These are phyloP conservation scores for Brachylomia viminalis DNA, from an alignment of 2,888 invertebrate genomes.

Conservation along the genomic window DNA sequence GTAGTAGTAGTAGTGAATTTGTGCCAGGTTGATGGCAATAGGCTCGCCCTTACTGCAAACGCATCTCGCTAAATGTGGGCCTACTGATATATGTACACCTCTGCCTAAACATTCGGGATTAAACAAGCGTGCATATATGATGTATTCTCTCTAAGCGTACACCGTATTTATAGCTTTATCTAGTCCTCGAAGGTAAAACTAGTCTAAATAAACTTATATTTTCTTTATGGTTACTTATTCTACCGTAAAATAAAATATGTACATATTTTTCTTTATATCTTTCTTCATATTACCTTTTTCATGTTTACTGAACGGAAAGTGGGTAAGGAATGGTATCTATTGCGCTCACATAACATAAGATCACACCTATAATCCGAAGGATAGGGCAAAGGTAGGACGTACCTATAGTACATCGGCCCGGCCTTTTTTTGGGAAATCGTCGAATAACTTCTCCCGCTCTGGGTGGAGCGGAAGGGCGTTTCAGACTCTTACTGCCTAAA, in stretches of 20 bases:
- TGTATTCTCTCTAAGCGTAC: background rate
- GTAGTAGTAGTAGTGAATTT: too few species aligned
- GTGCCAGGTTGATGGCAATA: too few species aligned
- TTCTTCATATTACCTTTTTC: constrained; percentile 26
- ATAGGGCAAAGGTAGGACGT: too few species aligned
- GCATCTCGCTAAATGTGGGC: background rate
- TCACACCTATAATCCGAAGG: too few species aligned
- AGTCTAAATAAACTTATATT: constrained; percentile 31
- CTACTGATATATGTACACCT: background rate
- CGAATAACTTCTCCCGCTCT: too few species aligned
- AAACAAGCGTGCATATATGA: background rate
- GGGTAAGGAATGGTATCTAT: background rate
- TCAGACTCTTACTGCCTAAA: too few species aligned
- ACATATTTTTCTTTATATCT: constrained; percentile 29
- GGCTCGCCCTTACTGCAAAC: background rate
- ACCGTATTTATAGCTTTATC: constrained; percentile 14
- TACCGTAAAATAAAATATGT: constrained; percentile 33
- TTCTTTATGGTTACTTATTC: constrained; percentile 27
- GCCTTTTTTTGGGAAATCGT: too few species aligned
- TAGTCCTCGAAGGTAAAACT: background rate
- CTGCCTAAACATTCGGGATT: too few species aligned
- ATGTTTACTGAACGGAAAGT: constrained; percentile 30
- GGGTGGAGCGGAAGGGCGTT: too few species aligned
- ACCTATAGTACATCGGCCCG: too few species aligned
- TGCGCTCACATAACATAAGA: too few species aligned